Conservation (phyloP, 2,113 vertebrate genomes). For the Vulpes ferrilata region DNA sequence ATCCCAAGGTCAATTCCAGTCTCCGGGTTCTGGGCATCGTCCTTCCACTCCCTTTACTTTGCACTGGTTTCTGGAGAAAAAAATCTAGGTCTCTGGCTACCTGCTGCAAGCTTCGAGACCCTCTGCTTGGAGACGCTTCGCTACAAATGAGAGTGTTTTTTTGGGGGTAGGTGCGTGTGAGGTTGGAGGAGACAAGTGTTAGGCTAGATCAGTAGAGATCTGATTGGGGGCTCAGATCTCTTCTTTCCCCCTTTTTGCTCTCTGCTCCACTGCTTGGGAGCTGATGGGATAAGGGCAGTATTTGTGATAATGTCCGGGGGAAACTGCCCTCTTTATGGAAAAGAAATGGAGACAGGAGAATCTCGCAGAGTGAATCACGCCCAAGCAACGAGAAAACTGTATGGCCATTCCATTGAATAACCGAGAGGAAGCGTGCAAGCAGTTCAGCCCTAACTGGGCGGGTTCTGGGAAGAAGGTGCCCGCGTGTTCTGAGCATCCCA, state of each 20-base stretch:
- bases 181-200: background rate
- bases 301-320: background rate
- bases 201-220: background rate
- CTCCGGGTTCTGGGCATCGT: background rate
- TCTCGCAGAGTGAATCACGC: background rate
- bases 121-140: background rate
- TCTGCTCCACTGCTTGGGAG: background rate
- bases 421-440: background rate
- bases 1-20: background rate
- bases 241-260: background rate
- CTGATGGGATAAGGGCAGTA: background rate
- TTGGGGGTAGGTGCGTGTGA: background rate
- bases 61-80: background rate
- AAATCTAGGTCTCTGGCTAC: background rate
- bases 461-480: background rate
- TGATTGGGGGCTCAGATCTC: background rate
- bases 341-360: background rate
- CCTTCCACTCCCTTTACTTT: background rate
- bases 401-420: background rate
- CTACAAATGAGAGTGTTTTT: background rate
- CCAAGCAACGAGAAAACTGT: background rate
- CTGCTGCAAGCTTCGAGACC: background rate
- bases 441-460: background rate
- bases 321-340: background rate
- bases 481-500: background rate